Conservation (phyloP, 2,888 invertebrate genomes). For the Drosophila hawaiiensis region DNA sequence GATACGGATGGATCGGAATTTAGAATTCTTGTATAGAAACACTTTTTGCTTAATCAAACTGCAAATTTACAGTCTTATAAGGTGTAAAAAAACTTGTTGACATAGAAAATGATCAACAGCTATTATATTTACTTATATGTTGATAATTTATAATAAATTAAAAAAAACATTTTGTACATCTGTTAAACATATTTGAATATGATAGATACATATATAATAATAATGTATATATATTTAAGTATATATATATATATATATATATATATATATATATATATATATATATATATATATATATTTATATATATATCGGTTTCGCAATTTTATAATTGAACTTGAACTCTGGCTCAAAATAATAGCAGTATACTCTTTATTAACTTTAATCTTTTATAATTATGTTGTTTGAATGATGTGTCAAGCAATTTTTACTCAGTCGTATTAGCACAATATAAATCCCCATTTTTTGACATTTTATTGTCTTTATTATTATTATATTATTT, state of each 20-base stretch:
- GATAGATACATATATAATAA: background rate
- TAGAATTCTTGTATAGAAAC: background rate
- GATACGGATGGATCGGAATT: background rate
- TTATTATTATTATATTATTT: background rate
- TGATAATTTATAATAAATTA: background rate
- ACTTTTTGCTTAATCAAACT: background rate
- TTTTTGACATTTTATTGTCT: background rate
- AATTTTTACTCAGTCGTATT: background rate
- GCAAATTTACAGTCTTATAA: background rate
- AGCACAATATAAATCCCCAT: background rate
- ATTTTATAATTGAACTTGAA: background rate
- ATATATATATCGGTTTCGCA: background rate
- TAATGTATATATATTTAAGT: background rate
- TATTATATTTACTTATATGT: background rate
- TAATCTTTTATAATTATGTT: background rate
- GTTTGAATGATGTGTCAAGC: background rate
- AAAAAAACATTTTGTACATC: background rate
- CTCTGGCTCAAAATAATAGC: background rate
- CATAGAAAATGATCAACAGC: background rate
- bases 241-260: background rate
- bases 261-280: background rate
- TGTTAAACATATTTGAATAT: background rate
- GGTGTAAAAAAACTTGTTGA: too few relatives aligned
- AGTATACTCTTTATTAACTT: background rate
- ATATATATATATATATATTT: background rate